Evolutionary conservation across 2,888 invertebrate genomes (phyloP).

Genomic region (Cataglyphis cursor): DNA sequence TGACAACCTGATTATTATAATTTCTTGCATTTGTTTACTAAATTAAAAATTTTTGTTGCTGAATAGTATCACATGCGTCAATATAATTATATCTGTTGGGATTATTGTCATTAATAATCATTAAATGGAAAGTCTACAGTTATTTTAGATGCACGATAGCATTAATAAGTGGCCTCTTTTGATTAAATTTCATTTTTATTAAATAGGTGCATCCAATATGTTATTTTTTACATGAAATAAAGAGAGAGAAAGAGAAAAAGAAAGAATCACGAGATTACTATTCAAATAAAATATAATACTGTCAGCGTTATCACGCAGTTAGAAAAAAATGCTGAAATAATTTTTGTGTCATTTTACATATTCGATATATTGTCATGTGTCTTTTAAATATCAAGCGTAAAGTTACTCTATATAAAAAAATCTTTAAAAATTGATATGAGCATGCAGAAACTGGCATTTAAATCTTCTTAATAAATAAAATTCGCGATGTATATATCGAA

Average conservation of each 20-base stretch:
- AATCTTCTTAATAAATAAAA: neutral
- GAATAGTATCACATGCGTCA: neutral
- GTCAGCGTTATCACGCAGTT: neutral
- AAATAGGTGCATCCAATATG: conserved; percentile 6
- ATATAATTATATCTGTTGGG: neutral
- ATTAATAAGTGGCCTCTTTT: conserved; percentile 5
- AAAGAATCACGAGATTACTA: conserved; percentile 21
- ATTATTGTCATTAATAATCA: conserved; percentile 5
- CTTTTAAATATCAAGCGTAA: neutral
- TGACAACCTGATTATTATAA: too few species aligned
- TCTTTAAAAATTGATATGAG: neutral
- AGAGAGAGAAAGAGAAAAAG: neutral
- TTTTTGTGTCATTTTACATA: neutral
- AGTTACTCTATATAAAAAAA: neutral
- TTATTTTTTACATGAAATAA: conserved; percentile 24
- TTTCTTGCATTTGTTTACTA: neutral
- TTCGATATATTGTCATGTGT: neutral
- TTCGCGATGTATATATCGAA: neutral
- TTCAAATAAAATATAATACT: conserved; percentile 7
- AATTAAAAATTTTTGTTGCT: neutral
- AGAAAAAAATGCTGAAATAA: conserved; percentile 8
- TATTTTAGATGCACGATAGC: conserved; percentile 6
- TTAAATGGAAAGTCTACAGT: neutral
- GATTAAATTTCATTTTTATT: conserved; percentile 28
- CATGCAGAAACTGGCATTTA: neutral